Evolutionary conservation across 2,113 vertebrate species (phyloP).

Genomic region (Melanotaenia duboulayi): DNA sequence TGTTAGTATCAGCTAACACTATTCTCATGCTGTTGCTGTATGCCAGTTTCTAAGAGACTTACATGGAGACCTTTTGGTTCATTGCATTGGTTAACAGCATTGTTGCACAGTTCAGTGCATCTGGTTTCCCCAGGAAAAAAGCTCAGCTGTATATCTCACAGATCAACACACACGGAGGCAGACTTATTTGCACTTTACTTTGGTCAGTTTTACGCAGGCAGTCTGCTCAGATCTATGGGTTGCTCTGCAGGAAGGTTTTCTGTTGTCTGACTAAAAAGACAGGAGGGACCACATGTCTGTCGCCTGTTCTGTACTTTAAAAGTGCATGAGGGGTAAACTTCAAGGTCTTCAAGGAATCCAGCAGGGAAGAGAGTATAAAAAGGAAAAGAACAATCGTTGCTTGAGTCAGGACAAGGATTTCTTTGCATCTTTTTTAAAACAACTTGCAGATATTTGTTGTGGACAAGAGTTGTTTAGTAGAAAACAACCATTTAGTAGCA

Average conservation of each 20-base stretch:
- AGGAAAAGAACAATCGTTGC: too few relatives aligned
- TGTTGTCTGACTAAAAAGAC: slow-evolving; percentile 31
- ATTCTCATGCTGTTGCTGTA: not conserved
- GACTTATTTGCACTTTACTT: slow-evolving; percentile 12
- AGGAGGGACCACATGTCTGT: slow-evolving; percentile 16
- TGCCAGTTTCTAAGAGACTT: not conserved
- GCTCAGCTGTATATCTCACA: slow-evolving; percentile 11
- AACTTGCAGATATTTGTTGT: too few relatives aligned
- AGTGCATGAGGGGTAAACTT: too few relatives aligned
- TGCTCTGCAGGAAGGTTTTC: slow-evolving; percentile 22
- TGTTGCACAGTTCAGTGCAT: slow-evolving; percentile 28
- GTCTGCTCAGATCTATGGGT: slow-evolving; percentile 42
- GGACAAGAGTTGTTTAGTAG: too few relatives aligned
- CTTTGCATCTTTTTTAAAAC: too few relatives aligned
- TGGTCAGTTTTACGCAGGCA: slow-evolving; percentile 10
- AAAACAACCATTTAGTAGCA: too few relatives aligned
- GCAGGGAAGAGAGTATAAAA: too few relatives aligned
- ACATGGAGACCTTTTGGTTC: slow-evolving; percentile 10
- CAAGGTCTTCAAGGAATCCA: too few relatives aligned
- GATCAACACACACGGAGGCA: not conserved
- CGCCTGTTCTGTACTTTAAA: slow-evolving; percentile 2
- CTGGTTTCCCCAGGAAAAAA: slow-evolving; percentile 3
- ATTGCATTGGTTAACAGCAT: slow-evolving; percentile 7
- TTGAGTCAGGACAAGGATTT: too few relatives aligned
- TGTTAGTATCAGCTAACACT: slow-evolving; percentile 4